Evolutionary conservation across 2,797 vertebrate species (phyloP), one percentile per base, ranked within the genome.

Genomic region (Pangasius macronema): DNA sequence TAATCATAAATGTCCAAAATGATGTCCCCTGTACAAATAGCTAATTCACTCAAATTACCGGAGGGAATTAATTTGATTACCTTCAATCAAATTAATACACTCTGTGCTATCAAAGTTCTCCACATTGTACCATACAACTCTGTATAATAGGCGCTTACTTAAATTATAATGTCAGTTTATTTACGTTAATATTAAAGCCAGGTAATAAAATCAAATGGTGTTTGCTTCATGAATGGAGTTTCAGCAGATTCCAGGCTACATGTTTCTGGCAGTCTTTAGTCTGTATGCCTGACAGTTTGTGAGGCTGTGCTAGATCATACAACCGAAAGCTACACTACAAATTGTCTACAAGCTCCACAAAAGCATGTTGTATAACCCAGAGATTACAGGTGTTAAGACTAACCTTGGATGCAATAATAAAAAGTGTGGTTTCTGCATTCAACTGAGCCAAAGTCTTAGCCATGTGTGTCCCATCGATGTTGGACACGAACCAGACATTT

Each of bases 351-450:
- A 77, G 16, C 7, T 55, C 16, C 51, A 53, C 14, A 77, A 77
- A 53, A 53, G 27, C 46, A 30, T 77, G 75, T 0, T 7, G 22
- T 8, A 59, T 2, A 6, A 49, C 59, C 16, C 27, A 30, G 39
- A 13, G 16, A 9, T 63, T 10, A 59, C 22, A 36, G 18, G n/a
- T 33, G 73, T 36, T 24, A 7, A 30, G 24, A 83, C 85, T 0
- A 93, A 99, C 98, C 97, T 99, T 99, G 76, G 98, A 99, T 18
- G 98, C 98, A 1, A 99, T 93, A 91, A 99, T 98, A 94, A 99
- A 99, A 86, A 99, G 96, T 0, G 97, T 96, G 0, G 97, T 97
- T 92, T 99, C 97, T 0, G 98, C 94, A n/a, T 97, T 96, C 65
- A 99, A 96, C 46, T 94, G 92, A 33, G 97, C 96, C 91, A 99